These are phyloP conservation scores for Crenichthys baileyi DNA, from an alignment of 2,797 vertebrate genomes.

Conservation along the genomic window DNA sequence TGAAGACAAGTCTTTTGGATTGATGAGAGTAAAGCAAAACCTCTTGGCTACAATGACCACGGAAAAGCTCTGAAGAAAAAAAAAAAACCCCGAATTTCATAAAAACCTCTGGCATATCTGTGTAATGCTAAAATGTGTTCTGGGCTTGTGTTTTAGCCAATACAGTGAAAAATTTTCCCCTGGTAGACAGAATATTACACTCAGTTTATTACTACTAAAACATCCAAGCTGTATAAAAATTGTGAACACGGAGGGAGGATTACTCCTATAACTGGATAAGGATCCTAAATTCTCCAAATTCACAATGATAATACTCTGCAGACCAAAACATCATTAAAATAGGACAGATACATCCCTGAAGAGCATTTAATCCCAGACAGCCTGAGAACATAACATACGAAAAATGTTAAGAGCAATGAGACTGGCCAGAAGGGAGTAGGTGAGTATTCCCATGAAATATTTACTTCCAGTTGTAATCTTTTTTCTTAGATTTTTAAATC, in stretches of 20 bases:
- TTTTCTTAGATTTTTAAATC: neutral
- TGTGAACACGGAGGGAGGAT: neutral
- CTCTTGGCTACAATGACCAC: neutral
- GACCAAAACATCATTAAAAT: slow-evolving; percentile 1
- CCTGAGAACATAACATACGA: neutral
- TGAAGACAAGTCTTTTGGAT: neutral
- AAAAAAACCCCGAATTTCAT: neutral
- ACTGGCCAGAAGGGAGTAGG: no score
- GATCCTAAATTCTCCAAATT: neutral
- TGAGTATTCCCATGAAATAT: neutral
- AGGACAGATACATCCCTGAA: neutral
- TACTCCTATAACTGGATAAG: neutral
- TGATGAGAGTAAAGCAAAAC: neutral
- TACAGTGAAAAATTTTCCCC: neutral
- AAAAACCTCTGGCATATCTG: neutral
- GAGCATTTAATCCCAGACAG: neutral
- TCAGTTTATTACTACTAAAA: neutral
- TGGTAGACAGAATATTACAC: neutral
- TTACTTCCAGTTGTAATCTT: neutral
- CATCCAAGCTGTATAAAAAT: neutral
- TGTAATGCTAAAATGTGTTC: neutral
- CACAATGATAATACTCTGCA: neutral
- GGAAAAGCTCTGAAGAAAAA: neutral
- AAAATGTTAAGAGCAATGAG: neutral
- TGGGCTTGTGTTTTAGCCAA: slow-evolving; percentile 1